Evolutionary conservation across 2,888 invertebrate genomes (phyloP), one percentile per base, ranked within the genome.

Genomic region (Dorcus hopei): DNA sequence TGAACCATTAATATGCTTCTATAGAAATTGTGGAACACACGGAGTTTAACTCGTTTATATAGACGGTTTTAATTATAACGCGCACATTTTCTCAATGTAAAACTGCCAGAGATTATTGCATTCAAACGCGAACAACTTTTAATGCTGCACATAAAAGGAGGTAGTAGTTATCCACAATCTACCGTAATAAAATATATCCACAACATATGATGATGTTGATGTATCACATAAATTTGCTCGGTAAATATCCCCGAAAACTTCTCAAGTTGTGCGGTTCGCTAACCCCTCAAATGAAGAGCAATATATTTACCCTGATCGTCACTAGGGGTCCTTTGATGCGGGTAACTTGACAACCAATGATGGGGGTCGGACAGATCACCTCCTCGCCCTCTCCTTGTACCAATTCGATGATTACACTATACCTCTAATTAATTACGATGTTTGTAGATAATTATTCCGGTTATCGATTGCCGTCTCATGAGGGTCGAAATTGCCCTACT

Each of bases 351-450:
- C 45, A 45, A 45, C 45, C 45, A 45, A 19, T 19, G 45, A 45
- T 45, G 23, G 45, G 14, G 45, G 45, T 19, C 14, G 45, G 45
- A 45, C 45, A 23, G 45, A 45, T 45, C 11, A 45, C 45, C 45
- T 45, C 14, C 19, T 45, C 19, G 9, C 16, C 23, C 45, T 16
- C 45, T 45, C 45, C 45, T 45, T 19, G 45, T 19, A 16, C 45
- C 45, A 33, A 45, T 45, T 23, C 45, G 45, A 45, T 45, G 45
- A 45, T 45, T 45, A 45, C 45, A 45, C 45, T n/a, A 23, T 19
- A 45, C 45, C 45, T 45, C 45, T 45, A 45, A 45, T 45, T 45
- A 45, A 45, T 45, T 45, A 45, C 45, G 45, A 45, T 45, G 45
- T 45, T 45, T 45, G 45, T 19, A 7, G 45, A 45, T 45, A 45